Percentiles rank a stretch among this genome's conserved stretches.
These are phyloP conservation scores for Hydrophis major DNA, from an alignment of 2,797 vertebrate genomes.

Conservation along the genomic window DNA sequence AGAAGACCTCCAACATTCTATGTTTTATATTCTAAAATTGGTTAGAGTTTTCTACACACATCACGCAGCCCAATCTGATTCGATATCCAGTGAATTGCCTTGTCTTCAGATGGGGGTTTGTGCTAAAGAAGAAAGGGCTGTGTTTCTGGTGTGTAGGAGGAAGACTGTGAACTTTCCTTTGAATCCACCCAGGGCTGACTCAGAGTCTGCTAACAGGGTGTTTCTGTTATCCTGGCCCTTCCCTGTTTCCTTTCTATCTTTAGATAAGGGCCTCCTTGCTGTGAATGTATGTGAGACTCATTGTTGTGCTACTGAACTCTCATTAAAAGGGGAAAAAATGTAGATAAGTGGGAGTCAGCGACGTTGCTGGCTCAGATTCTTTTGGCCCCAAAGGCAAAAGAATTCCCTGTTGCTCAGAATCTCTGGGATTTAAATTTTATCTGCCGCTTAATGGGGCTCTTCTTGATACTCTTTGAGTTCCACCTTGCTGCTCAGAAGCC, in stretches of 20 bases:
- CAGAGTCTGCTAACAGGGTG: constrained; percentile 18
- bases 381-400: background rate
- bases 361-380: background rate
- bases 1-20: background rate
- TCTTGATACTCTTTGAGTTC: background rate
- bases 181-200: constrained; percentile 1
- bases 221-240: constrained; percentile 17
- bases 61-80: background rate
- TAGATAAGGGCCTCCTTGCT: constrained; percentile 14
- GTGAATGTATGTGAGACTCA: background rate
- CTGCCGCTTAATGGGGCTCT: background rate
- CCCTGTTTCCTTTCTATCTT: constrained; percentile 13
- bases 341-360: background rate
- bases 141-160: background rate
- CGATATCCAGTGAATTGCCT: background rate
- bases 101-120: background rate
- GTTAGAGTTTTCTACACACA: background rate
- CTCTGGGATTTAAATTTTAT: background rate
- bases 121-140: background rate
- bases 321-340: background rate
- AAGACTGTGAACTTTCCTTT: background rate
- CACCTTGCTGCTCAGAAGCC: background rate
- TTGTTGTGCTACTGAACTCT: background rate
- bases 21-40: background rate
- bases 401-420: background rate